Evolutionary conservation across 2,797 vertebrate genomes (phyloP).

Genomic region (Leuciscus waleckii): DNA sequence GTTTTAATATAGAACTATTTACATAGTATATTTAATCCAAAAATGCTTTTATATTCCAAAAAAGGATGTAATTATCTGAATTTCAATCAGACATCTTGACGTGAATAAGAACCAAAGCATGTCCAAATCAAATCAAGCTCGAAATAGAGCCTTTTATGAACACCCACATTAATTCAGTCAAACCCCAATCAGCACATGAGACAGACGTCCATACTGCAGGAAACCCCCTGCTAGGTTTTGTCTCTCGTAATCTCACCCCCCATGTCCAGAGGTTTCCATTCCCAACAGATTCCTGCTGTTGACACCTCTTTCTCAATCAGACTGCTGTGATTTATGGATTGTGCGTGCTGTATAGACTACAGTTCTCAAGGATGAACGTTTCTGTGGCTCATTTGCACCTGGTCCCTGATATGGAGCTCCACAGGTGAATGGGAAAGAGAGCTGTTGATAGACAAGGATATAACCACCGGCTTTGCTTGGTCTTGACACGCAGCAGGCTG

Average conservation of each 20-base stretch:
- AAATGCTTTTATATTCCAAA: background rate
- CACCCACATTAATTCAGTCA: background rate
- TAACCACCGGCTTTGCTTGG: background rate
- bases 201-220: background rate
- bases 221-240: background rate
- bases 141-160: slow-evolving; percentile 4
- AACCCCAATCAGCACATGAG: slow-evolving; percentile 4
- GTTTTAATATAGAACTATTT: too few relatives aligned
- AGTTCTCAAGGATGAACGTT: slow-evolving; percentile 19
- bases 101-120: background rate
- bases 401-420: slow-evolving; percentile 6
- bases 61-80: background rate
- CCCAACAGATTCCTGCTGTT: background rate
- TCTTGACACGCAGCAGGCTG: background rate
- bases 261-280: slow-evolving; percentile 5
- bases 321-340: background rate
- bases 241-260: background rate
- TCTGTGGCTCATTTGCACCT: slow-evolving; percentile 2
- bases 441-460: slow-evolving; percentile 30
- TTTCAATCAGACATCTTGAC: background rate
- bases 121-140: background rate
- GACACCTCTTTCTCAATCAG: slow-evolving; percentile 16
- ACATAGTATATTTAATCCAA: background rate
- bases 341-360: background rate
- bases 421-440: slow-evolving; percentile 23